Conservation (phyloP, 53 echinoderm and acorn worm species). For the Arbacia lixula region DNA sequence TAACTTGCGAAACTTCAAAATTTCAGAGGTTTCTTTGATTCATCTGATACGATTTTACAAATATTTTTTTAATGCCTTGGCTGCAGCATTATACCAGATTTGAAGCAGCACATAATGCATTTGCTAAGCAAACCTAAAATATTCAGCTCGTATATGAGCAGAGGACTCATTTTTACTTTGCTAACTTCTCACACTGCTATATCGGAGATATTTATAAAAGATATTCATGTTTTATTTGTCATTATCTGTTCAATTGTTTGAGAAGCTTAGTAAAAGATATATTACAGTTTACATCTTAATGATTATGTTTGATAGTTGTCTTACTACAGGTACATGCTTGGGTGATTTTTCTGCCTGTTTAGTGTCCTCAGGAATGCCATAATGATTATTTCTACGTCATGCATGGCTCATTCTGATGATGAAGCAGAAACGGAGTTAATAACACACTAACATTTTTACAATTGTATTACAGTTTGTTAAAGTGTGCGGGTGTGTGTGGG, state of each 20-base stretch:
- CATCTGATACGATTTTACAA: too few relatives aligned
- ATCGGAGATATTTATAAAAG: too few relatives aligned
- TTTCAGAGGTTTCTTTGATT: too few relatives aligned
- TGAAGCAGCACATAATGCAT: too few relatives aligned
- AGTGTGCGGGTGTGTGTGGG: too few relatives aligned
- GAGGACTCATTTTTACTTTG: background rate
- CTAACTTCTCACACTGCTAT: background rate
- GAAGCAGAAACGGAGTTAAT: background rate
- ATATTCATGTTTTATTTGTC: background rate
- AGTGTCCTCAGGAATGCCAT: too few relatives aligned
- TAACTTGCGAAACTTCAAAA: background rate
- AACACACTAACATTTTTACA: too few relatives aligned
- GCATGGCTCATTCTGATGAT: conserved; percentile 15
- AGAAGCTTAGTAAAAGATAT: conserved; percentile 7
- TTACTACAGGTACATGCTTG: background rate
- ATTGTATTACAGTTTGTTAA: too few relatives aligned
- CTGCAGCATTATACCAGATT: too few relatives aligned
- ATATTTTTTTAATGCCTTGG: too few relatives aligned
- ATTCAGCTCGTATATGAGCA: conserved; percentile 6
- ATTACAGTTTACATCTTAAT: background rate
- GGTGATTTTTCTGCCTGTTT: conserved; percentile 6
- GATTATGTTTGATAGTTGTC: background rate
- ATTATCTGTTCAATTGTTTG: conserved; percentile 2
- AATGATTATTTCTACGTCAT: conserved; percentile 6
- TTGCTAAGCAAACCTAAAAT: background rate